phyloP scores from a whole-genome alignment of 2,113 vertebrate genomes.

The Pongo abelii region DNA sequence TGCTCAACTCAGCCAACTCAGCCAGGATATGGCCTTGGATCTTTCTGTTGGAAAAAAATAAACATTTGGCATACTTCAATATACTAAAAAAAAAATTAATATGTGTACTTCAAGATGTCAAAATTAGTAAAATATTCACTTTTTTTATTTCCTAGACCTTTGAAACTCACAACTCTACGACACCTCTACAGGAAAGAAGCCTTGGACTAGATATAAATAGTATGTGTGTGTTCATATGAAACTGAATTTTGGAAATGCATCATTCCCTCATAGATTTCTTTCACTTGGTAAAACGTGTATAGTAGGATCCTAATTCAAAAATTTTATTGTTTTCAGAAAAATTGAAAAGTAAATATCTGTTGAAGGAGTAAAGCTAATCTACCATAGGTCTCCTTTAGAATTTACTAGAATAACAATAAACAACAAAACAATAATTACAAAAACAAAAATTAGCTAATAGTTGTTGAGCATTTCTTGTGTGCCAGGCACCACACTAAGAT shows the following conservation, averaged over 20 bases:
- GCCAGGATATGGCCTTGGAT: neutral
- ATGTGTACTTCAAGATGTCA: neutral
- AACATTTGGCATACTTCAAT: neutral
- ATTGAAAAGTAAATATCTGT: neutral
- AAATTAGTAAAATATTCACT: neutral
- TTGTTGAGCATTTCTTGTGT: neutral
- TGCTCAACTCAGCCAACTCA: neutral
- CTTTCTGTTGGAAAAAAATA: neutral
- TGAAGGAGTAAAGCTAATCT: neutral
- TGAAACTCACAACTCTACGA: slow-evolving; percentile 78
- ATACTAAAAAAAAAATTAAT: neutral
- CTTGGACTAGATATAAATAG: slow-evolving; percentile 79
- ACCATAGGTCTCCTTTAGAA: neutral
- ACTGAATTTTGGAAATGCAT: neutral
- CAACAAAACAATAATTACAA: neutral
- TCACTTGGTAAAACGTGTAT: neutral
- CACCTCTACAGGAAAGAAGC: slow-evolving; percentile 77
- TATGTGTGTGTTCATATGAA: slow-evolving; percentile 66
- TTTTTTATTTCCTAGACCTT: slow-evolving; percentile 84
- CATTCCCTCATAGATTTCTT: neutral
- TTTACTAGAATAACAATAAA: neutral
- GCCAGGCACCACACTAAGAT: neutral
- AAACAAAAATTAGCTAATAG: neutral
- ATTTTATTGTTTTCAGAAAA: neutral
- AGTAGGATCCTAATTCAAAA: neutral